Evolutionary conservation across 2,888 invertebrate genomes (phyloP), one percentile per base, ranked within the genome.

Genomic region (Ryuthela nishihirai): DNA sequence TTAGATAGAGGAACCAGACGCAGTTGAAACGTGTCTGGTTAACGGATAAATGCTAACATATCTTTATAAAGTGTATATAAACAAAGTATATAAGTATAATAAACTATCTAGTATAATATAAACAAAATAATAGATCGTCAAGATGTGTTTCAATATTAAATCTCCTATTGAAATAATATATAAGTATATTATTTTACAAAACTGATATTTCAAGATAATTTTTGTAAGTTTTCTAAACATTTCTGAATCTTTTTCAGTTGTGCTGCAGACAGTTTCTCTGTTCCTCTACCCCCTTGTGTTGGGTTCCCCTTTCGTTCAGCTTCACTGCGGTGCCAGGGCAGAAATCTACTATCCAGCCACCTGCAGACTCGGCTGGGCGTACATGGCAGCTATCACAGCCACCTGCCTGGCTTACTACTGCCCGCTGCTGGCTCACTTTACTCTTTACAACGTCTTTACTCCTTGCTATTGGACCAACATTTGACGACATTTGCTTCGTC

Each of bases 351-450:
- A 69, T 32, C 65, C 73, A 4, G 75, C 73, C 2, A 66, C 67
- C 29, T 77, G 77, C 64, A 68, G 71, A 41, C 64, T 76, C 26
- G 77, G 76, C 23, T 76, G 76, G 75, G 73, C 73, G 25, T 76
- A 74, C 67, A 72, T 76, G 65, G 67, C 76, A 43, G 74, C 73
- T 36, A 72, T 76, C 17, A 72, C 74, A 54, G 72, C 73, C 39
- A 72, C 74, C 6, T 71, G 73, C 1, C 64, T 76, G 24, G 72
- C 75, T 10, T 69, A 75, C 56, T 76, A 76, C 67, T 76, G 75
- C 65, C 77, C 76, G 6, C 70, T 76, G 36, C 69, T 77, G 20
- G 72, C 72, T 40, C 69, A 70, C 44, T 71, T 72, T 58, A 67
- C 62, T 1, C 53, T 49, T 21, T 48, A 56, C 42, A 62, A 54